A percentile compares a stretch with the other conserved stretches of the same genome.
phyloP scores from a whole-genome alignment of 2,888 invertebrate genomes.

The Caenorhabditis japonica region DNA sequence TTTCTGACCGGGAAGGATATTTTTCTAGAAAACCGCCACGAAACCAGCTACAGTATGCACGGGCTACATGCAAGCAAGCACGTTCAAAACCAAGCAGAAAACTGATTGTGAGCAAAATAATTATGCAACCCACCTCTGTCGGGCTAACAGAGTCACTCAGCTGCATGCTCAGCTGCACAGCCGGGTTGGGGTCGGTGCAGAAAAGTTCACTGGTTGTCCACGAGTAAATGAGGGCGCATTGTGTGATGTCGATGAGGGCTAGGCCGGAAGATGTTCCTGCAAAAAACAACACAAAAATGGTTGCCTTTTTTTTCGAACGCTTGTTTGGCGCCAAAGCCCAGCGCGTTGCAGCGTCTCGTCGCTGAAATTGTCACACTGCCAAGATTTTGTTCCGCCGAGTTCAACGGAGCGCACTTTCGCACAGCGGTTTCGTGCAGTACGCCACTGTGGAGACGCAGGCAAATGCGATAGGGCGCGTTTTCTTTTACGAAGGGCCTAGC shows the following conservation, averaged over 20 bases:
- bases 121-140: slow-evolving; percentile 44
- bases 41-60: not conserved
- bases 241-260: slow-evolving; percentile 65
- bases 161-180: slow-evolving; percentile 61
- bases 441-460: too few relatives aligned
- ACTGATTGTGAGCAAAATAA: too few relatives aligned
- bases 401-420: too few relatives aligned
- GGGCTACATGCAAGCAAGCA: too few relatives aligned
- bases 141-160: slow-evolving; percentile 58
- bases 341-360: too few relatives aligned
- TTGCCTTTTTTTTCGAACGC: not conserved
- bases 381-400: too few relatives aligned
- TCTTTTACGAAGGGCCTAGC: too few relatives aligned
- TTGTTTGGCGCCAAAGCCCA: not conserved
- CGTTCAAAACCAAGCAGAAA: not conserved
- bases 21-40: not conserved
- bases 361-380: too few relatives aligned
- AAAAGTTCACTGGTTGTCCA: slow-evolving; percentile 73
- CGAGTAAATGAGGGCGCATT: slow-evolving; percentile 72
- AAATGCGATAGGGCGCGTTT: too few relatives aligned
- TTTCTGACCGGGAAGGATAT: too few relatives aligned
- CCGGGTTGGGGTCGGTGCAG: slow-evolving; percentile 68
- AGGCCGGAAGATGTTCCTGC: slow-evolving; percentile 59
- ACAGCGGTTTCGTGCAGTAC: too few relatives aligned
- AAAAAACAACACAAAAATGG: not conserved